Evolutionary conservation across 2,797 vertebrate genomes (phyloP).

Genomic region (Paramormyrops hopkinsi): DNA sequence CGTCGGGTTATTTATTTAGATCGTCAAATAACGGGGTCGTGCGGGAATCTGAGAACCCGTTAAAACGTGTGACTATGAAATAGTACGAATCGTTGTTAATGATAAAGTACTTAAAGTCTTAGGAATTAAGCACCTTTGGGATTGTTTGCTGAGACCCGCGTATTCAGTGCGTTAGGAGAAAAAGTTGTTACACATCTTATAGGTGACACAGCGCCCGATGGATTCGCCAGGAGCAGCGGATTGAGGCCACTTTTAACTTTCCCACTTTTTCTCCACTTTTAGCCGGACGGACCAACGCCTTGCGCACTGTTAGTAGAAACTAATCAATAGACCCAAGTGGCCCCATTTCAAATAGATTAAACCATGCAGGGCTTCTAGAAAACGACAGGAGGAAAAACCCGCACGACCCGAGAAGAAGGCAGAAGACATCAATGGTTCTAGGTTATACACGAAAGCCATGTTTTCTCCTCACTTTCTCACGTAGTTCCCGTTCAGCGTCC

Average conservation of each 20-base stretch:
- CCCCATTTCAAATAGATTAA: background rate
- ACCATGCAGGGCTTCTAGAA: background rate
- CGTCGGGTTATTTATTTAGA: background rate
- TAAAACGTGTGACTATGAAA: background rate
- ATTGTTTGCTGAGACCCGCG: background rate
- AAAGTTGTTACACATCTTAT: background rate
- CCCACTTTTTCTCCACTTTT: background rate
- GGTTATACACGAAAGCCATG: background rate
- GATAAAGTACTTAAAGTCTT: background rate
- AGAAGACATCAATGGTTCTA: background rate
- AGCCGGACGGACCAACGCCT: background rate
- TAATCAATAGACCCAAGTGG: background rate
- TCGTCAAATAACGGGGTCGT: background rate
- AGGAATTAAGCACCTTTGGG: background rate
- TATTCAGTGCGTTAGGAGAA: background rate
- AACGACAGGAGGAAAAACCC: background rate
- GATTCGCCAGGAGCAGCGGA: background rate
- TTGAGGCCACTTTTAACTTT: background rate
- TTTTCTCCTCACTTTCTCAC: slow-evolving; percentile 78
- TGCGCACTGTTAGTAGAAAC: background rate
- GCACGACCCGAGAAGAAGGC: background rate
- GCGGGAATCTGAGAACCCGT: background rate
- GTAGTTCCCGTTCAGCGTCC: slow-evolving; percentile 74
- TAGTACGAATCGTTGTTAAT: background rate
- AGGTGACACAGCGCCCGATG: background rate